These are phyloP conservation scores for Euspilapteryx auroguttella DNA, from an alignment of 2,888 invertebrate species.

Conservation along the genomic window DNA sequence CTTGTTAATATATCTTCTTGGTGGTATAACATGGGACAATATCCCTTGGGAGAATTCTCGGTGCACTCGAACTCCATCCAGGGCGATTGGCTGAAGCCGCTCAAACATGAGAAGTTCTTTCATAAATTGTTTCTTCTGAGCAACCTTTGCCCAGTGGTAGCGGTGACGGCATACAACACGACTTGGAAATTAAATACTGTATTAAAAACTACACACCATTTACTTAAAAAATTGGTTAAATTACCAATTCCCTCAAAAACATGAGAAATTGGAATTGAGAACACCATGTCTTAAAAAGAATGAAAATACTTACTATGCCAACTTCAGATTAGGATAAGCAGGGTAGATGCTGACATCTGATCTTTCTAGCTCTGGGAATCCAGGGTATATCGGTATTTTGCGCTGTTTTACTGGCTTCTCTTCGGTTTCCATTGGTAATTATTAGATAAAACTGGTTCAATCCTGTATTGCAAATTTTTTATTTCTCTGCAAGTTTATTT, in stretches of 20 bases:
- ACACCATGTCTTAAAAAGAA: background rate
- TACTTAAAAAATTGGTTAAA: no score
- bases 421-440: no score
- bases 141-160: conserved; percentile 48
- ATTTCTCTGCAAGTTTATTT: no score
- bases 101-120: conserved; percentile 64
- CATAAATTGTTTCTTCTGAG: conserved; percentile 62
- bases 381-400: conserved; percentile 36
- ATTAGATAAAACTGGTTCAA: no score
- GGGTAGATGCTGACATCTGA: conserved; percentile 66
- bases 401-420: conserved; percentile 16
- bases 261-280: background rate
- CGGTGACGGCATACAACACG: conserved; percentile 67
- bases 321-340: conserved; percentile 56
- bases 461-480: no score
- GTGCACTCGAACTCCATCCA: conserved; percentile 67
- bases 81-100: conserved; percentile 61
- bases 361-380: conserved; percentile 54
- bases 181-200: conserved; percentile 27
- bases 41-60: conserved; percentile 64
- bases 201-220: no score
- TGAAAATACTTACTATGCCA: conserved; percentile 63
- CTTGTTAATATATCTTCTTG: conserved; percentile 40
- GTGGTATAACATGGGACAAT: conserved; percentile 50
- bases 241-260: no score